Evolutionary conservation across 2,797 vertebrate species (phyloP), one percentile per base, ranked within the genome.

Genomic region (Dallia pectoralis): DNA sequence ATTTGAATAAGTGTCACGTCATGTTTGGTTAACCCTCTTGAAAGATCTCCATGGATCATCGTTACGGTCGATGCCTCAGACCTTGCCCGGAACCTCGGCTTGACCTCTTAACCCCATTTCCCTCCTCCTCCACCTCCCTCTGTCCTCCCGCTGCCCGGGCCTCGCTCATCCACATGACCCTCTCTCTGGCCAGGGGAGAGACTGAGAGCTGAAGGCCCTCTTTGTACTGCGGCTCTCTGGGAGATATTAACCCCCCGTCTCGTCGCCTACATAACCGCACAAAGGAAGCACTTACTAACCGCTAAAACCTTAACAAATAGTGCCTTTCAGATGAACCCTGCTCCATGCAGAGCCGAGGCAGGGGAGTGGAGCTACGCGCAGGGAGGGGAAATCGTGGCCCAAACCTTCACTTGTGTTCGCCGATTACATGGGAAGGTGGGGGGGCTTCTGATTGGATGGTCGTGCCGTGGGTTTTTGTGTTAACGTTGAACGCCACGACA

Each of bases 241-340:
- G 90, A 93, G 89, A 93, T 89, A 92, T 92, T 90, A 91, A 91
- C 90, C 89, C 83, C 85, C 91, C 79, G 84, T 87, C 87, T 85
- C 84, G 75, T 47, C 72, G 83, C 87, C 86, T 79, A 80, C 77
- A 71, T 70, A 56, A 82, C 89, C 84, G 85, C 90, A 93, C 90
- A 93, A 93, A 92, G 91, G 85, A 91, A 91, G 89, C 89, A 92
- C 91, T 93, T 92, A 93, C 89, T 86, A 91, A 91, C 89, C 85
- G 82, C 92, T 92, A 92, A 92, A 91, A 89, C 89, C 85, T 91
- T 91, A 90, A 91, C 89, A 93, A 92, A 92, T 88, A 90, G 82
- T 69, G 87, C 84, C 89, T 92, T 92, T 92, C 89, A 93, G 88
- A 88, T 86, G 86, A 90, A 88, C 88, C 87, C 80, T 85, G 87